phyloP scores from a whole-genome alignment of 2,797 vertebrate genomes.

The Sebastes vulpes region DNA sequence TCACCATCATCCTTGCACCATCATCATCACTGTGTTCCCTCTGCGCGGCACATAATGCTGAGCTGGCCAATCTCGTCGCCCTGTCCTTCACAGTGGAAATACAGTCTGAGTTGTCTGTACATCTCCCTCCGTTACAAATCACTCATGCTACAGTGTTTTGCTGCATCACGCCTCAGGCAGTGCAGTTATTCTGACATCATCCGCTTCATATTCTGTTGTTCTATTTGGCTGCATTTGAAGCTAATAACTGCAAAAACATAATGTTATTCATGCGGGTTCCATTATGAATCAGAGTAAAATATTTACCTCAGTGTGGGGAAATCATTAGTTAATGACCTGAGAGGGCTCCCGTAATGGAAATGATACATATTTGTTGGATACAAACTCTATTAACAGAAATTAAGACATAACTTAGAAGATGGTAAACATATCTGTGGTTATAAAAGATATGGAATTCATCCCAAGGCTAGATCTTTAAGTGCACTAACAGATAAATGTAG shows the following conservation, averaged over 20 bases:
- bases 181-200: background rate
- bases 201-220: background rate
- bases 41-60: constrained; percentile 22
- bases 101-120: constrained; percentile 12
- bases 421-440: background rate
- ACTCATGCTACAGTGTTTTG: background rate
- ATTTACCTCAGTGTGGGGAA: background rate
- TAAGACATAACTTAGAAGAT: background rate
- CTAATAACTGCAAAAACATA: background rate
- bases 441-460: background rate
- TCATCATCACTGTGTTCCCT: constrained; percentile 1
- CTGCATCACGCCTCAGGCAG: constrained; percentile 25
- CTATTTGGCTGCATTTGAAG: background rate
- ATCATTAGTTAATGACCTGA: background rate
- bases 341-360: background rate
- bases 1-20: constrained; percentile 6
- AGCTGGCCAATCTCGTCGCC: constrained; percentile 4
- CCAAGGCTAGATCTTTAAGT: background rate
- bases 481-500: background rate
- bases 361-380: background rate
- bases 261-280: background rate
- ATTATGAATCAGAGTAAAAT: background rate
- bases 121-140: background rate
- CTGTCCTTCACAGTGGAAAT: constrained; percentile 48
- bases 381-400: background rate